Base-by-base conservation (phyloP, 2,888 invertebrate species). In the Limnephilus rhombicus region DNA sequence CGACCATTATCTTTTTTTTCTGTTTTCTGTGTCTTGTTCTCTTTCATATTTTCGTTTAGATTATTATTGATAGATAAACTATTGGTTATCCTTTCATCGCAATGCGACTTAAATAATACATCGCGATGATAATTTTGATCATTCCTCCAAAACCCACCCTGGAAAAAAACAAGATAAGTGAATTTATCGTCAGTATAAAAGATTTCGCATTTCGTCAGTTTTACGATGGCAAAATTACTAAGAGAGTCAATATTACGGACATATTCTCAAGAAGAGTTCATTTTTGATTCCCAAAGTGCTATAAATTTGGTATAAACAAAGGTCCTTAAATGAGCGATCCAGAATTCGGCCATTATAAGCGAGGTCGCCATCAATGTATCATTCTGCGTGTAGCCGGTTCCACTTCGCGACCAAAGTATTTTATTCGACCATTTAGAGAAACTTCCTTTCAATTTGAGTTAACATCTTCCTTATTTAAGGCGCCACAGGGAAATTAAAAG, bases 401-500 rank as follows among this genome's bases (percentile, higher is more conserved):
- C 91, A 90, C 53, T 92, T 49, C 49, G 87, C 87, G 85, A 81
- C 81, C 83, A 31, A 37, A 68, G 85, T 82, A 91, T 90, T 89
- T 90, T 90, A 87, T 92, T 87, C 83, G 85, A 81, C 90, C 92
- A 91, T 93, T 91, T 81, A 68, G 87, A 91, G 92, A 53, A 92
- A 90, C 92, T 93, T 91, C 90, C 88, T 91, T 93, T 93, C 91
- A 93, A 92, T 93, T 93, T 93, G 90, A 90, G 92, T 88, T 90
- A 91, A 90, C 91, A 93, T 92, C 91, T 93, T 93, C 89, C 92
- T 85, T 90, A 92, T 94, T 93, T 93, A 93, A 93, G 91, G 89
- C 93, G 93, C 94, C 93, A 91, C 93, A 92, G 96, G 96, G 96
- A 96, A 96, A 96, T 96, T 96, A 96, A 96, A 95, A 96, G 91